Conservation (phyloP, 2,797 vertebrate species). For the Catharus ustulatus region DNA sequence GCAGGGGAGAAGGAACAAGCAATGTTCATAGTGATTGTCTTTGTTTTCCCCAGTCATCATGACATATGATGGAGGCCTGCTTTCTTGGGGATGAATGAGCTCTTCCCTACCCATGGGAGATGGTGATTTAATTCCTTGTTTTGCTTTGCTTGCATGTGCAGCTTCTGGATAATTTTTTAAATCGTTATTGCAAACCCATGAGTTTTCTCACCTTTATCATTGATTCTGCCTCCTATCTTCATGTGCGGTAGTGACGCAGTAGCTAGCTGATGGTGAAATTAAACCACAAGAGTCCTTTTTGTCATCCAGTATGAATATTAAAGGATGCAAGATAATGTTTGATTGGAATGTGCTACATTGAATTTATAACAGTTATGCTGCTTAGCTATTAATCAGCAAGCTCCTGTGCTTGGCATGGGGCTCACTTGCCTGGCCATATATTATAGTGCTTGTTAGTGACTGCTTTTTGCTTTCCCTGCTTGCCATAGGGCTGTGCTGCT, state of each 20-base stretch:
- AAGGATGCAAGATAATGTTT: neutral
- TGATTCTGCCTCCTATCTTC: neutral
- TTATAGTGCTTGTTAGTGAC: neutral
- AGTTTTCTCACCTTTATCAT: neutral
- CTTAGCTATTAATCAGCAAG: neutral
- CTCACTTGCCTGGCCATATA: neutral
- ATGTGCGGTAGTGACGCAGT: neutral
- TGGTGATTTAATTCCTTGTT: neutral
- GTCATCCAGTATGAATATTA: neutral
- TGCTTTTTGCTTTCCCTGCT: neutral
- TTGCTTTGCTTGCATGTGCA: neutral
- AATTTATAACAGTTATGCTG: neutral
- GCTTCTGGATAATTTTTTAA: neutral
- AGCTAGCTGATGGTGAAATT: neutral
- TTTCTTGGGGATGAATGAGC: neutral
- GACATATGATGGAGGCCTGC: neutral
- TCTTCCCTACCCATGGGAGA: neutral
- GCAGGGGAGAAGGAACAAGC: neutral
- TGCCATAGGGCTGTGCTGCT: neutral
- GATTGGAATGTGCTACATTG: neutral
- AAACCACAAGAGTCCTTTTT: neutral
- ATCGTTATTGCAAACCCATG: neutral
- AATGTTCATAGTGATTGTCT: neutral
- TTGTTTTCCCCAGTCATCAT: neutral
- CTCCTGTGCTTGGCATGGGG: neutral